Base-by-base conservation (phyloP, 2,888 invertebrate genomes). In the Drosophila barbarae region DNA sequence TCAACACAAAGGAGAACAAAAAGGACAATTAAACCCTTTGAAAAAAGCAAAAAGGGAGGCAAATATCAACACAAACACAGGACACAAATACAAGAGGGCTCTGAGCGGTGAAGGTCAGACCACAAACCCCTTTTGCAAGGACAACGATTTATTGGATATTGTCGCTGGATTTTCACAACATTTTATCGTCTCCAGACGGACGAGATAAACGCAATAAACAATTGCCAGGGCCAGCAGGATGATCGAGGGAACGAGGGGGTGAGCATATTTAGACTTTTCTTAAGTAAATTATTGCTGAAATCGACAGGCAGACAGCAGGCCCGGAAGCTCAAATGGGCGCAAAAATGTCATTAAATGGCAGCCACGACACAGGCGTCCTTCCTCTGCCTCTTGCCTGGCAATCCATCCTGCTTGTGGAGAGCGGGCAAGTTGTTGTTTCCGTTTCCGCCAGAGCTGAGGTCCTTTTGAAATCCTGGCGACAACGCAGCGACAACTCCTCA, bases 71-170 rank as follows among this genome's bases (percentile, higher is more conserved):
- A 58, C n/a, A 77, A 66, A 53, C 74, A 70, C 34, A 50, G 54
- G 36, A n/a, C 47, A 38, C 49, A 44, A 36, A 15, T 15, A 30
- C 30, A 13, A 34, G 23, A 13, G 21, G 30, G 41, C 15, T 35
- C n/a, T 4, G 26, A 32, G 44, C 54, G 55, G 51, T 54, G 72
- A 83, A 74, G 77, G 83, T 72, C 78, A 79, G 61, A 58, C 54
- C 61, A 35, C 52, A 53, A 52, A 15, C 60, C 50, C 55, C 47
- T 42, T 12, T 15, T 12, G 35, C 26, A 13, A 44, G 35, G n/a
- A 50, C 69, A 70, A 77, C 61, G 84, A 85, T 85, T 85, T 85
- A 85, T 85, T 85, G 84, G 86, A 81, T 82, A 83, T 84, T 83
- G 76, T 79, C 73, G 79, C 77, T 47, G 64, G 81, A 73, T 77